A percentile compares a stretch with the other conserved stretches of the same genome.
Conservation (phyloP, 2,888 invertebrate genomes). For the Tinea trinotella region DNA sequence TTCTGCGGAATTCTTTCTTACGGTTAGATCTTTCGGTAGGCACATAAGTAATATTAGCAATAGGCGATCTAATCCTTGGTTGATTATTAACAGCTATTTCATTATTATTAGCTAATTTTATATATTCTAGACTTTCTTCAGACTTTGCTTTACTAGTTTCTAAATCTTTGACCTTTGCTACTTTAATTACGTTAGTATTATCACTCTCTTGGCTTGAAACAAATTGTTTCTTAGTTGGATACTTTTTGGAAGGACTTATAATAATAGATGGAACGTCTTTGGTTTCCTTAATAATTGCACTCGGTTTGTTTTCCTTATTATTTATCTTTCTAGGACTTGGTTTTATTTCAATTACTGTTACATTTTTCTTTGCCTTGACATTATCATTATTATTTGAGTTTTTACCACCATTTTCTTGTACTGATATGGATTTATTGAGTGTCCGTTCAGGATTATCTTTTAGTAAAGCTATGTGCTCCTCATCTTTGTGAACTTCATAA, state of each 20-base stretch:
- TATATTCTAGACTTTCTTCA: conserved; percentile 59
- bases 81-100: conserved; percentile 65
- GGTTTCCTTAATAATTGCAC: conserved; percentile 63
- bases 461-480: conserved; percentile 55
- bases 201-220: conserved; percentile 53
- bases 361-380: conserved; percentile 28
- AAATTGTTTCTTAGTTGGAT: conserved; percentile 57
- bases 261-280: conserved; percentile 58
- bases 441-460: conserved; percentile 33
- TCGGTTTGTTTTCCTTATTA: conserved; percentile 46
- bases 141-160: conserved; percentile 58
- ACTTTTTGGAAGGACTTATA: conserved; percentile 65
- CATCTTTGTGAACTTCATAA: conserved; percentile 61
- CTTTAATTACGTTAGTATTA: conserved; percentile 52
- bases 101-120: conserved; percentile 57
- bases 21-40: conserved; percentile 46
- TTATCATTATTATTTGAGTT: background rate
- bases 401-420: conserved; percentile 1
- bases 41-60: conserved; percentile 57
- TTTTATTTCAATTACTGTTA: conserved; percentile 33
- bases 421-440: conserved; percentile 12
- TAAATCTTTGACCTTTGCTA: conserved; percentile 62
- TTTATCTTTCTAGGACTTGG: conserved; percentile 38
- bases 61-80: conserved; percentile 62
- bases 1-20: conserved; percentile 49